A percentile compares a stretch with the other conserved stretches of the same genome.
phyloP scores from a whole-genome alignment of 2,113 vertebrate species.

The Mobula birostris region DNA sequence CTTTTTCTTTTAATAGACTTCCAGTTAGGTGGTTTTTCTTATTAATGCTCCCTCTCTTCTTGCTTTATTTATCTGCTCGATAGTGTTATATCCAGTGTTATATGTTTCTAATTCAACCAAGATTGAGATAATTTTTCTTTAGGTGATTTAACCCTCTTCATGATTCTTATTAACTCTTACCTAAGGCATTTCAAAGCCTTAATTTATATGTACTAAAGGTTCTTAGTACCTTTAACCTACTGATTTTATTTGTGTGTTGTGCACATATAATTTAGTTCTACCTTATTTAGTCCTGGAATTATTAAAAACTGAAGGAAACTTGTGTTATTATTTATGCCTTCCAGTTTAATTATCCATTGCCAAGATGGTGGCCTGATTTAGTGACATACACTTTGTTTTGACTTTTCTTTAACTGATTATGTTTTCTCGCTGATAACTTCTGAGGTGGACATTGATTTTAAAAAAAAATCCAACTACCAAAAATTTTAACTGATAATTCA shows the following conservation, averaged over 20 bases:
- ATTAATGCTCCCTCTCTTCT: neutral
- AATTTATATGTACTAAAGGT: neutral
- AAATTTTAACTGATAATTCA: neutral
- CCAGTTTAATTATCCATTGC: too few relatives aligned
- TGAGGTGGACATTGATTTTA: neutral
- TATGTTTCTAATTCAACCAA: neutral
- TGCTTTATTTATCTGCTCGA: neutral
- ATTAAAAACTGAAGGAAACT: too few relatives aligned
- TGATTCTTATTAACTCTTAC: neutral
- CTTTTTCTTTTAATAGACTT: neutral
- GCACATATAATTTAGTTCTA: neutral
- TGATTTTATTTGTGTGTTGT: neutral
- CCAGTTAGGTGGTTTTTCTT: neutral
- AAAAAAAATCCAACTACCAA: neutral
- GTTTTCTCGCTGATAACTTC: too few relatives aligned
- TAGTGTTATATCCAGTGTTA: neutral
- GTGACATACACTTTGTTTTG: too few relatives aligned
- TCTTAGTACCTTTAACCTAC: neutral
- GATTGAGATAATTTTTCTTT: neutral
- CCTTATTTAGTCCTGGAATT: neutral
- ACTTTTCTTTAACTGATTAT: too few relatives aligned
- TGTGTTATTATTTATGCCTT: too few relatives aligned
- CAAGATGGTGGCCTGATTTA: too few relatives aligned
- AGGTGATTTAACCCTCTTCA: neutral
- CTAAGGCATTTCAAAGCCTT: neutral